Evolutionary conservation across 2,888 invertebrate species (phyloP).

Genomic region (Napeogenes sylphis): DNA sequence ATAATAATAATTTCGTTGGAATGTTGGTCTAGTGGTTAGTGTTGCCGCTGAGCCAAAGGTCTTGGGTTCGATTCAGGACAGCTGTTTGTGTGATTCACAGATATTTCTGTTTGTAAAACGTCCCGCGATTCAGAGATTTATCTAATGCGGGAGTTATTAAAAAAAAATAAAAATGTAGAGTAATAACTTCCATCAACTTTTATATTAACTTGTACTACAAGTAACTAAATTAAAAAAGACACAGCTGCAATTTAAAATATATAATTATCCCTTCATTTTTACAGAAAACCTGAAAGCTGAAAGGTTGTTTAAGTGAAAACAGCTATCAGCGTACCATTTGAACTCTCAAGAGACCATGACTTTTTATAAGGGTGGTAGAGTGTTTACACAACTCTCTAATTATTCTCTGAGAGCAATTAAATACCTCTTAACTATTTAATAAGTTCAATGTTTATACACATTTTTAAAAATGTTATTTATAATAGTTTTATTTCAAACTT

Average conservation of each 20-base stretch:
- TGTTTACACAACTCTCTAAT: constrained; percentile 41
- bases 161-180: too few species aligned
- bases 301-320: constrained; percentile 17
- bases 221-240: too few species aligned
- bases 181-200: too few species aligned
- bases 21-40: too few species aligned
- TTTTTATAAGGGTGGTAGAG: constrained; percentile 35
- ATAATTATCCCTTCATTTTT: neutral
- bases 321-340: constrained; percentile 27
- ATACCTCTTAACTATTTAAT: neutral
- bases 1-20: too few species aligned
- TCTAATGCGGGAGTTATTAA: too few species aligned
- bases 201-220: too few species aligned
- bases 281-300: neutral
- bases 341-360: constrained; percentile 38
- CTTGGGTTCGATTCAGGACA: too few species aligned
- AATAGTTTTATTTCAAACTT: neutral
- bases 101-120: too few species aligned
- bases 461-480: neutral
- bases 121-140: too few species aligned
- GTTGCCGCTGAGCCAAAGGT: neutral
- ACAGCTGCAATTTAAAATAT: too few species aligned
- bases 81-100: too few species aligned
- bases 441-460: neutral
- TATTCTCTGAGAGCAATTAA: constrained; percentile 35